These are phyloP conservation scores for Sarcophilus harrisii DNA, from an alignment of 2,797 vertebrate species.

Conservation along the genomic window DNA sequence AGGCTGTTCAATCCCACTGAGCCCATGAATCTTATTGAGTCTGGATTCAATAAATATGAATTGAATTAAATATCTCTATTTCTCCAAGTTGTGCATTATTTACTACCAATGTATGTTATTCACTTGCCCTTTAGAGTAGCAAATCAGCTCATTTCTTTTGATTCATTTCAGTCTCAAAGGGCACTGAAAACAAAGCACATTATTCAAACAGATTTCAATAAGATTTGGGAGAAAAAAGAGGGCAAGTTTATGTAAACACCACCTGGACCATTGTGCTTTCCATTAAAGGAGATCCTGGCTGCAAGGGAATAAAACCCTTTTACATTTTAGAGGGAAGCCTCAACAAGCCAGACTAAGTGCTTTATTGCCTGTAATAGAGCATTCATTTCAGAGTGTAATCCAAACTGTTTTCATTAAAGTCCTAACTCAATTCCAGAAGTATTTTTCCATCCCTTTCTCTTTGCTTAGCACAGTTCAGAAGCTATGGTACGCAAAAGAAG, in stretches of 20 bases:
- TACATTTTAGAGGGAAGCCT: constrained; percentile 41
- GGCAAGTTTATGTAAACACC: background rate
- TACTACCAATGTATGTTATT: constrained; percentile 32
- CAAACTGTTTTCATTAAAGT: constrained; percentile 39
- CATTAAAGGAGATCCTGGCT: constrained; percentile 28
- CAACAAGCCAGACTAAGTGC: constrained; percentile 17
- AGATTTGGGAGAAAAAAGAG: background rate
- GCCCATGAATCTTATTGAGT: background rate
- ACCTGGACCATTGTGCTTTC: background rate
- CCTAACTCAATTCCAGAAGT: constrained; percentile 22
- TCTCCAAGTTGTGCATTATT: constrained; percentile 12
- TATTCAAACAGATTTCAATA: background rate
- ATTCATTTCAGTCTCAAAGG: constrained; percentile 61
- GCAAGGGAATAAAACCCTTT: constrained; percentile 26
- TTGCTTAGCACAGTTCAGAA: background rate
- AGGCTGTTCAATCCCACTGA: background rate
- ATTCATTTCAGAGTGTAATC: constrained; percentile 23
- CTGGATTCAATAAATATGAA: constrained; percentile 36
- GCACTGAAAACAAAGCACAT: constrained; percentile 28
- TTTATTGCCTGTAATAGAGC: constrained; percentile 44
- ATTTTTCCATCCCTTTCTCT: constrained; percentile 31
- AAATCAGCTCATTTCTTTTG: constrained; percentile 47
- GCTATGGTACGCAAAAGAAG: background rate
- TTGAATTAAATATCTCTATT: background rate
- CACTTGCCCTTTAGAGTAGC: background rate